phyloP scores from a whole-genome alignment of 2,888 invertebrate genomes.

The Orthosia incerta region DNA sequence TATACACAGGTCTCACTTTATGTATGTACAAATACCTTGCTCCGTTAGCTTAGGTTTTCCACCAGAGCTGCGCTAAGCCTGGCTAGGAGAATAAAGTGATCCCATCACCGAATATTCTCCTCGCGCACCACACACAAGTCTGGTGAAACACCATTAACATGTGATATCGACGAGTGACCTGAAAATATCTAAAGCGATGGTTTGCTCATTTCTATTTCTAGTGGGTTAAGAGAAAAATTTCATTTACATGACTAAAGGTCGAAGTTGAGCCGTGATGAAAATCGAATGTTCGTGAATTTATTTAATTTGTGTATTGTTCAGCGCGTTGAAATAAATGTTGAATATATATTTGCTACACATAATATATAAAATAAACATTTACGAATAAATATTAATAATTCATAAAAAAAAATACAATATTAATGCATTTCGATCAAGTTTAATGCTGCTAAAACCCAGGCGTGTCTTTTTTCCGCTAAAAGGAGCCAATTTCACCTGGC shows the following conservation, averaged over 20 bases:
- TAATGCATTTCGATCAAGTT: too few relatives aligned
- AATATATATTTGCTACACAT: constrained; percentile 4
- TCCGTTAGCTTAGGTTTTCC: not conserved
- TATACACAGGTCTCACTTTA: not conserved
- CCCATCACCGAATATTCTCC: not conserved
- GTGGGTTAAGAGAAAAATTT: constrained; percentile 30
- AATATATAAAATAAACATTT: not conserved
- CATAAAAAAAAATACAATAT: not conserved
- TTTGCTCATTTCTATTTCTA: constrained; percentile 49
- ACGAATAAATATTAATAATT: not conserved
- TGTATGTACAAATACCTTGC: not conserved
- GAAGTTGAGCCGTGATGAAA: constrained; percentile 36
- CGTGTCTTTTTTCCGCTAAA: too few relatives aligned
- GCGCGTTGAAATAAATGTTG: constrained; percentile 4
- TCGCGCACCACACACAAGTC: not conserved
- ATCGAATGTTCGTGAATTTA: constrained; percentile 31
- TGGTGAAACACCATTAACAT: not conserved
- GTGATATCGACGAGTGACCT: constrained; percentile 31
- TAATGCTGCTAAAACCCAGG: too few relatives aligned
- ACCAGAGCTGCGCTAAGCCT: not conserved
- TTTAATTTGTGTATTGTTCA: not conserved
- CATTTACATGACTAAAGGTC: constrained; percentile 31
- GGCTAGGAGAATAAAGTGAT: not conserved
- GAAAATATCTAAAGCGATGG: constrained; percentile 33
- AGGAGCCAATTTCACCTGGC: too few relatives aligned